Evolutionary conservation across 2,888 invertebrate genomes (phyloP), one percentile per base, ranked within the genome.

Genomic region (Cataglyphis albicans): DNA sequence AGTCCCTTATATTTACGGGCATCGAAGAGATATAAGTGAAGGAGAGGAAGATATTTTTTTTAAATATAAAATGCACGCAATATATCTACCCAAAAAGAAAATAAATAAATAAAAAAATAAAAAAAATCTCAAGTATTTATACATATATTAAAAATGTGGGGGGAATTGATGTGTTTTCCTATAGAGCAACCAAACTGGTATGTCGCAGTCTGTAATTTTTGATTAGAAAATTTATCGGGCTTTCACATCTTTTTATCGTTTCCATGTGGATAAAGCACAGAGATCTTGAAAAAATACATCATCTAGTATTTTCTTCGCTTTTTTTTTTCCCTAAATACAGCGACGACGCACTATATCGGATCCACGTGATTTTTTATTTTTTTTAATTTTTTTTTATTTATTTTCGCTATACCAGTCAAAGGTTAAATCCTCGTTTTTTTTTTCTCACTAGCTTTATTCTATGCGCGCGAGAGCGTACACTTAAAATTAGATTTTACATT

Each of bases 401-500:
- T 52, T 63, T 18, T 29, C 41, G 32, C 41, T n/a, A 38, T 7
- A 48, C n/a, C 74, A 48, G 41, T 29, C 67, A 55, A 67, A 3
- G 52, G 35, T 76, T 55, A 63, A 52, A 57, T 70, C 29, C 18
- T 59, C 41, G 25, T 70, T 70, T 25, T 25, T 25, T 59, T 59
- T 32, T 35, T 70, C 25, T 59, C 59, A 15, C 59, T 70, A 59
- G 9, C 15, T 70, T 70, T 70, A 29, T 70, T 32, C 35, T 78
- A 78, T 21, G 57, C 76, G 44, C 57, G 32, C 52, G 44, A 59
- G 21, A 48, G 32, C n/a, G 41, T 59, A 59, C 32, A 18, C 78
- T 80, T 72, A 59, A 75, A 59, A 80, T 72, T 80, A 80, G 35
- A 61, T 61, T n/a, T 64, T 61, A 80, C 44, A 52, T 64, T 61